Conservation (phyloP, 2,113 vertebrate species). For the Dicentrarchus labrax region DNA sequence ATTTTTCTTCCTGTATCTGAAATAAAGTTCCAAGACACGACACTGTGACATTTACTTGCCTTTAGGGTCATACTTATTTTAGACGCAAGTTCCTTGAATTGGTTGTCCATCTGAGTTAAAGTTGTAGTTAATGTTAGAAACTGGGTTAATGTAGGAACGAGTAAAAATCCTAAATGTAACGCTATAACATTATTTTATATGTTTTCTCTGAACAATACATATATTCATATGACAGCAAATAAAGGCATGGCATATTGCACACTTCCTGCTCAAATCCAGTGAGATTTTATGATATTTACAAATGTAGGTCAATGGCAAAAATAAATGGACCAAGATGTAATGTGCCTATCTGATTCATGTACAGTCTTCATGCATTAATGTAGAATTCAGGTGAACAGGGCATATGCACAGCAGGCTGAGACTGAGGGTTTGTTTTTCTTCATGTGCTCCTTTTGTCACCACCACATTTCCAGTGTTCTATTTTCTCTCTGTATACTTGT, state of each 20-base stretch:
- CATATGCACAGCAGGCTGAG: neutral
- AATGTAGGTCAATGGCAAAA: neutral
- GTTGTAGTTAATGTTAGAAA: neutral
- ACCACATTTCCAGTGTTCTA: neutral
- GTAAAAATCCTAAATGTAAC: neutral
- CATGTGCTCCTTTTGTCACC: neutral
- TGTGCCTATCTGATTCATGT: neutral
- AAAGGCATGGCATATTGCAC: neutral
- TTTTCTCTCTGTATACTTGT: slow-evolving; percentile 1
- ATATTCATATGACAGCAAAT: neutral
- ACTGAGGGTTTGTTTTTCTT: slow-evolving; percentile 22
- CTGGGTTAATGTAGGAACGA: neutral
- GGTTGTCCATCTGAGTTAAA: neutral
- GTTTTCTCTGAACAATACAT: neutral
- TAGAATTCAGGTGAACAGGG: neutral
- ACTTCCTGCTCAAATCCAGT: too few relatives aligned
- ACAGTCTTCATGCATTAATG: neutral
- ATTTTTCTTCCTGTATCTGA: neutral
- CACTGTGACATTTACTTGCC: neutral
- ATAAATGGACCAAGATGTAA: neutral
- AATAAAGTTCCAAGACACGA: neutral
- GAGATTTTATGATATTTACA: neutral
- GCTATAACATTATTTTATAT: too few relatives aligned
- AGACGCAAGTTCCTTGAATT: neutral
- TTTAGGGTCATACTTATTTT: neutral